Evolutionary conservation across 2,888 invertebrate genomes (phyloP).

Genomic region (Oligia fasciuncula): DNA sequence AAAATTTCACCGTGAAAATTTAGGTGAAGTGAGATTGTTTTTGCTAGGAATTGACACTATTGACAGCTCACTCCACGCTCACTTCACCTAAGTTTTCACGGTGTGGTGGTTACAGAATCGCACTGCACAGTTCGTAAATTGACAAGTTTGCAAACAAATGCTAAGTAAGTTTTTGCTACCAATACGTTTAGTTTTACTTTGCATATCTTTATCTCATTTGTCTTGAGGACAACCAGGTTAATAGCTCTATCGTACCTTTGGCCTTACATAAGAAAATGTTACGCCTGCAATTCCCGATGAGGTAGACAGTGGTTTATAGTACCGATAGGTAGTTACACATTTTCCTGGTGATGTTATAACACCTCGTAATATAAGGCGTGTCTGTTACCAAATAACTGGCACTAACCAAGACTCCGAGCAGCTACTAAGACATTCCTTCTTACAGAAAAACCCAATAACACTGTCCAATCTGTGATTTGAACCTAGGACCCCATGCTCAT

Average conservation of each 20-base stretch:
- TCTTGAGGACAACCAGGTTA: constrained; percentile 17
- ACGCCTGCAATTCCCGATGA: too few species aligned
- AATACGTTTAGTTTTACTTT: neutral
- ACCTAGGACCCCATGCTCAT: neutral
- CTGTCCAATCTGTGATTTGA: neutral
- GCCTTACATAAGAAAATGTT: neutral
- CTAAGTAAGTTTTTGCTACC: constrained; percentile 12
- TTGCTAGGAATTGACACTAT: too few species aligned
- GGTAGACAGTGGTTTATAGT: too few species aligned
- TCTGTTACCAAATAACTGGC: neutral
- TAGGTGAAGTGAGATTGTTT: too few species aligned
- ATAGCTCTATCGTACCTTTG: neutral
- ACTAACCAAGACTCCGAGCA: too few species aligned
- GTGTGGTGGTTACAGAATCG: neutral
- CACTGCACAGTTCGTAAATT: constrained; percentile 11
- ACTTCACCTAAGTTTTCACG: too few species aligned
- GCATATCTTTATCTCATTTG: constrained; percentile 1
- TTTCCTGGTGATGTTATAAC: neutral
- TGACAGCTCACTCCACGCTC: too few species aligned
- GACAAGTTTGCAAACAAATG: constrained; percentile 15
- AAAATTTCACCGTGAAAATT: too few species aligned
- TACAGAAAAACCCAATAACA: neutral
- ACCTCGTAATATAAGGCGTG: too few species aligned
- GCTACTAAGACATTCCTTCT: neutral
- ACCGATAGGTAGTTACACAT: neutral